Base-by-base conservation (phyloP, 2,888 invertebrate species). In the Phengaris arion region DNA sequence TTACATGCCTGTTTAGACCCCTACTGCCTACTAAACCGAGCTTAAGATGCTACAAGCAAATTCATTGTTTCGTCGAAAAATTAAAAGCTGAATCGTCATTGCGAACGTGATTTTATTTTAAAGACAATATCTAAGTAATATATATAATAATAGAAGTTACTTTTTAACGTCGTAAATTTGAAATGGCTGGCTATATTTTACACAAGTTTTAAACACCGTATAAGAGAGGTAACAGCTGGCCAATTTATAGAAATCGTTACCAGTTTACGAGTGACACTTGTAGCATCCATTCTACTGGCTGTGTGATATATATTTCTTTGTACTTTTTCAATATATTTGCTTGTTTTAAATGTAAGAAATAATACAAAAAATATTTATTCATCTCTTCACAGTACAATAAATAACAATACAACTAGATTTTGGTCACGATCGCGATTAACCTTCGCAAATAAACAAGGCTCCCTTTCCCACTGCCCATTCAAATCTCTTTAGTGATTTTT, bases 251-350 rank as follows among this genome's bases (percentile, higher is more conserved):
- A 59, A 52, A 22, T 22, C 22, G 59, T 59, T 59, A 59, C 59
- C 15, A 59, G 59, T 59, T 59, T 59, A 59, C 59, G 22, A 59
- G 22, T 22, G 59, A 59, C 22, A 59, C 59, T 59, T 22, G 59
- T 9, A 22, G 22, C 22, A 22, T 59, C 22, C 59, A 59, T 59
- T 22, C 59, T 15, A 10, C 22, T 59, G 9, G 22, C 59, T 22
- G 12, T 12, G 8, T 8, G 9, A 12, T 12, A 52, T 52, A 52
- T 9, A 52, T 8, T 52, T 52, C 9, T 9, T 12, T 7, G 12
- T 12, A 52, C 6, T 48, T 46, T 46, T 46, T 4, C 46, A 46
- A 6, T 48, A 48, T 8, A 48, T n/a, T 55, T n/a, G 13, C n/a
- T n/a, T 55, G 48, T 48, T 48, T 48, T 48, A 6, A 35, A 35